Base-by-base conservation (phyloP, 1,140 invertebrate genomes). In the Eueides isabella region DNA sequence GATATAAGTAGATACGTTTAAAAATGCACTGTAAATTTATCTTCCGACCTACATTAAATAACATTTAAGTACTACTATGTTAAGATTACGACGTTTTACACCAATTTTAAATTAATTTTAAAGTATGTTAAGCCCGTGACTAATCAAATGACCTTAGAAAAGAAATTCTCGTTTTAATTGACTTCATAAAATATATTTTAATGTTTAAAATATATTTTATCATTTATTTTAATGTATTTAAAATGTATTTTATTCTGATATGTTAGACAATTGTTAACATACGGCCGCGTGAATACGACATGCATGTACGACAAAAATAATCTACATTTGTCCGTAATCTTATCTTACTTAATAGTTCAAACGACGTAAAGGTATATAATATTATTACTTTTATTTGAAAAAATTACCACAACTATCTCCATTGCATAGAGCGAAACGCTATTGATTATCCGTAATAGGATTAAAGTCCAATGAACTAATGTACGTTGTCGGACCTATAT, bases 391-490 rank as follows among this genome's bases (percentile, higher is more conserved):
- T 44, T 44, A 44, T 38, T 16, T 14, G 6, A 44, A 7, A 16
- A 9, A 44, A 44, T 5, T 19, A 44, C 41, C n/a, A 19, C 14
- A 9, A 55, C n/a, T 55, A 55, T 12, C 44, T 11, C 16, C 30
- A 12, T 38, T 35, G 16, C 19, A 62, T n/a, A 62, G 28, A 62
- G n/a, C 30, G 61, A 16, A 31, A 29, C 28, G 5, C 14, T 62
- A 35, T 66, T 66, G 64, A 12, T 19, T 19, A 14, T 31, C 30
- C 29, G 28, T 33, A 66, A 66, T 66, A 41, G 64, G 64, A 38
- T 66, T 66, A 66, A 35, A 35, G 64, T 41, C 23, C 33, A 66
- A 26, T 66, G 64, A 38, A 38, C 64, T 41, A 26, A 23, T n/a
- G n/a, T n/a, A n/a, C 44, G 19, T 23, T 0, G 19, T 55, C 44